Evolutionary conservation across 2,113 vertebrate species (phyloP), one percentile per base, ranked within the genome.

Genomic region (Festucalex cinctus): DNA sequence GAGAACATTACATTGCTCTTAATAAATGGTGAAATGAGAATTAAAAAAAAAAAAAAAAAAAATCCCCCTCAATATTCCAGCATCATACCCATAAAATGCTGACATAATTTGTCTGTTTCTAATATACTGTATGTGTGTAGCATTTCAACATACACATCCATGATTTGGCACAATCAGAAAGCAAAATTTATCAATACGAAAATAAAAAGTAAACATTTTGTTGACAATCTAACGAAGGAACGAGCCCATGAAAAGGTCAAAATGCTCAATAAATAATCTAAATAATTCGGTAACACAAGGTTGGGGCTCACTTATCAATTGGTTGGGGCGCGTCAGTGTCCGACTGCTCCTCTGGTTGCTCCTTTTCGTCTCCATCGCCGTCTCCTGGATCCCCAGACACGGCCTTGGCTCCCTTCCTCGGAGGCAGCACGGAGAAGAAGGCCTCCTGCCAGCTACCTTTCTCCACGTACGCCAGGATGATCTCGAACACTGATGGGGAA

Each of bases 361-460:
- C 85, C 0, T 78, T 71, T 46, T 68, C 61, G 43, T 32, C 28
- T 32, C 80, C 75, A 43, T 49, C 70, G 60, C 59, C 83, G 61
- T 17, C 54, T 28, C 5, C 26, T 7, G 14, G 6, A 1, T 22
- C 54, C 16, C 14, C 6, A 32, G 14, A 16, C 54, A 96, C 66
- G 26, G 95, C 92, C 22, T 95, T 78, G 1, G 94, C 96, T 63
- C 96, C 95, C 84, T 99, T 99, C 70, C 97, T 90, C 22, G 92
- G 95, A 24, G 97, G 97, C 74, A 99, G 87, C 20, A 99, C 85
- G 12, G 90, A 94, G 69, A 97, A 98, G 88, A 99, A 98, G 16
- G 97, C 95, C 58, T 98, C 94, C 79, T 94, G 88, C 97, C 97
- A 99, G 86, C 94, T 91, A 78, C 83, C 89, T 77, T 94, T 96